These are phyloP conservation scores for Mugil cephalus DNA, from an alignment of 2,113 vertebrate genomes.

Conservation along the genomic window DNA sequence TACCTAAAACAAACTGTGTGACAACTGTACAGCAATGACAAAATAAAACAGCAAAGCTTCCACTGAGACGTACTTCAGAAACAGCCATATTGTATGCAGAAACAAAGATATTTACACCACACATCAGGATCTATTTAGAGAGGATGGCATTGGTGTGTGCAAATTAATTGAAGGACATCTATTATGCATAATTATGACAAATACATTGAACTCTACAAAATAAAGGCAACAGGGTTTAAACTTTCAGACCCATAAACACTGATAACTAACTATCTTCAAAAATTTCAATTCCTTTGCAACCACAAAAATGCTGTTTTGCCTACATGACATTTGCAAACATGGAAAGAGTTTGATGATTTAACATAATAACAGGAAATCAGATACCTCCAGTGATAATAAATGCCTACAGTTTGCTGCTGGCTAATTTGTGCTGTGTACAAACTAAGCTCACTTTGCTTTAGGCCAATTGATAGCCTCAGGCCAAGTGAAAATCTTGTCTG, in stretches of 20 bases:
- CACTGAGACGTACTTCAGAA: background rate
- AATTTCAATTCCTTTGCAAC: background rate
- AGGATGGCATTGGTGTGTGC: conserved; percentile 2
- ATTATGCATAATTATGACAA: conserved; percentile 19
- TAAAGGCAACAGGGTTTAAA: background rate
- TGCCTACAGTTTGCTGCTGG: conserved; percentile 55
- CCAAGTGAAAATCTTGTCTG: conserved; percentile 47
- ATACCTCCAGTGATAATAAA: conserved; percentile 43
- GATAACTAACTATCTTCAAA: background rate
- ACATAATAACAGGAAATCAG: conserved; percentile 37
- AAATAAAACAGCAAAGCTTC: background rate
- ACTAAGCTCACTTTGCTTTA: conserved; percentile 51
- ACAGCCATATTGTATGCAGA: background rate
- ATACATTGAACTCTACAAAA: conserved; percentile 10
- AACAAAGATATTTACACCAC: background rate
- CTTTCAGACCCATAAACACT: background rate
- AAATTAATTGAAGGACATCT: conserved; percentile 19
- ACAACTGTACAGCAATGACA: too few species aligned
- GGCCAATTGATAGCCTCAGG: conserved; percentile 53
- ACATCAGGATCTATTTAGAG: background rate
- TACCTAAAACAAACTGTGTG: background rate
- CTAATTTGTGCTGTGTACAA: conserved; percentile 63
- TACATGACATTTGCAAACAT: conserved; percentile 24
- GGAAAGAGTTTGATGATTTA: conserved; percentile 39
- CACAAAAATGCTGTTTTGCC: background rate